Base-by-base conservation (phyloP, 2,888 invertebrate genomes). In the Lottia scabra region DNA sequence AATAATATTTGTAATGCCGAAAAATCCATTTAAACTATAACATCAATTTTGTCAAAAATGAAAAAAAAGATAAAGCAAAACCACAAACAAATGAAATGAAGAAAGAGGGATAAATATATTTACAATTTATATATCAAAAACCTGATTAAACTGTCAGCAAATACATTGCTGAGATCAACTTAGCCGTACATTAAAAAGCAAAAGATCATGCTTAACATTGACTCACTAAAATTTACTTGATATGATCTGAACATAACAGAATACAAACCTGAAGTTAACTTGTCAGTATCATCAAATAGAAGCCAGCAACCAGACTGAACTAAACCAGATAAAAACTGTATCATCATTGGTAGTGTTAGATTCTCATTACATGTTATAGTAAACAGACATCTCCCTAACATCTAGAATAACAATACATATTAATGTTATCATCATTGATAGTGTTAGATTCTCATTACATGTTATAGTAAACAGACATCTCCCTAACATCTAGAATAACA, bases 291-390 rank as follows among this genome's bases (percentile, higher is more conserved):
- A 78, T 88, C 88, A 82, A 88, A 87, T 48, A 88, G 76, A 15
- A 81, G 83, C 87, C 87, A 88, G 75, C 85, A 85, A 5, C 88
- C 88, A 30, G 88, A 86, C 79, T 87, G 87, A 27, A 87, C 83
- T 77, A 87, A 79, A 1, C 88, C 88, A 72, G 80, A 84, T 80
- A 88, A 78, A 70, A 84, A 84, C 80, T 86, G 87, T 56, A 82
- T 84, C 81, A 89, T 82, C 80, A 83, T 81, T 64, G 82, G 76
- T 48, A 87, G 76, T 2, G 83, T 84, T 43, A 87, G 71, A 64
- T 82, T 82, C 23, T 83, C 80, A 64, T 82, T 84, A 75, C 87
- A 87, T 76, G 83, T 87, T 43, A 87, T 73, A 0, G 83, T 81
- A 73, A 85, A 85, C 70, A 87, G 69, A 65, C 84, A 82, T 43